phyloP scores from a whole-genome alignment of 2,888 invertebrate species.

The Aphidius colemani region DNA sequence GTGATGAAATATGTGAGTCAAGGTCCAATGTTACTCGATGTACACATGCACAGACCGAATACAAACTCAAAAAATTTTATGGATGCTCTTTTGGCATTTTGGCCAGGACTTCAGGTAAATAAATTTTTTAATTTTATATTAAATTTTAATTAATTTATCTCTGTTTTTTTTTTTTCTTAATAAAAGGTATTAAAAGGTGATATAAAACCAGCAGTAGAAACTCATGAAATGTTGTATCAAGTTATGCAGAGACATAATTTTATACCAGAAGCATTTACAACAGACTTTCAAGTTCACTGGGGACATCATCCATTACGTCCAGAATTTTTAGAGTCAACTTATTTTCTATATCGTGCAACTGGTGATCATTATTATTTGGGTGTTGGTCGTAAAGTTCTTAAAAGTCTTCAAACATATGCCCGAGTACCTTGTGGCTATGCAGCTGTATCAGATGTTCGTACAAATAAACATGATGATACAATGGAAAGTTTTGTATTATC shows the following conservation, averaged over 20 bases:
- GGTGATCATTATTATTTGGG: conserved; percentile 94
- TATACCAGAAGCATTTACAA: conserved; percentile 97
- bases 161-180: background rate
- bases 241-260: conserved; percentile 97
- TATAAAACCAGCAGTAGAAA: conserved; percentile 96
- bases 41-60: conserved; percentile 94
- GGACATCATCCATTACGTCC: conserved; percentile 96
- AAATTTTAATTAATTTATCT: background rate
- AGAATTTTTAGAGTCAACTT: conserved; percentile 97
- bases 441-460: conserved; percentile 93
- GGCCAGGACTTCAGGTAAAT: conserved; percentile 93
- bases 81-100: conserved; percentile 96
- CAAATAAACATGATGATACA: conserved; percentile 88
- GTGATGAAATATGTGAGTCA: conserved; percentile 97
- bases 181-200: conserved; percentile 79
- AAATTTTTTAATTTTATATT: background rate
- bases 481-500: conserved; percentile 99
- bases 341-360: conserved; percentile 94
- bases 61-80: conserved; percentile 94
- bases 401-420: conserved; percentile 87
- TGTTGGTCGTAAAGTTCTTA: conserved; percentile 86
- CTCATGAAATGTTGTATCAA: conserved; percentile 98
- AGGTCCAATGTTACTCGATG: conserved; percentile 93
- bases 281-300: conserved; percentile 98
- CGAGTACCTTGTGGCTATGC: conserved; percentile 97